phyloP scores from a whole-genome alignment of 2,888 invertebrate species.

The Ernsta delagoae region DNA sequence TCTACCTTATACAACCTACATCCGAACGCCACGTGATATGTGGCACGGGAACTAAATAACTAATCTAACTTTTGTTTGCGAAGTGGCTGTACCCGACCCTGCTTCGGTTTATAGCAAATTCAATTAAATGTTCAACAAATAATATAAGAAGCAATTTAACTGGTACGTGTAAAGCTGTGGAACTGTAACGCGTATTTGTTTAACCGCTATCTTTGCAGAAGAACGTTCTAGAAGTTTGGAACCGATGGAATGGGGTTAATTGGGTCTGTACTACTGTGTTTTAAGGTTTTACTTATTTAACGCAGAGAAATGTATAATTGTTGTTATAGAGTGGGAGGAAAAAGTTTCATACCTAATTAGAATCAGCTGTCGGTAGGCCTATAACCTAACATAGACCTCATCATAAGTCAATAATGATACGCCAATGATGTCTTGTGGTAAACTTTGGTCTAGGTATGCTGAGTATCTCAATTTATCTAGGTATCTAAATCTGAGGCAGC shows the following conservation, averaged over 20 bases:
- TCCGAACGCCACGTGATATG: not conserved
- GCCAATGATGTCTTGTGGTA: too few species aligned
- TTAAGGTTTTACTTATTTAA: not conserved
- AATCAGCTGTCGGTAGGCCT: too few species aligned
- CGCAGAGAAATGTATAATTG: too few species aligned
- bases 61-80: slow-evolving; percentile 66
- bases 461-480: too few species aligned
- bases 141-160: slow-evolving; percentile 40
- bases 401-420: too few species aligned
- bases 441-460: too few species aligned
- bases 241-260: not conserved
- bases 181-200: slow-evolving; percentile 15
- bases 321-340: too few species aligned
- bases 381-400: too few species aligned
- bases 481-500: too few species aligned
- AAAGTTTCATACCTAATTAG: too few species aligned
- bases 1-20: too few species aligned
- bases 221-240: slow-evolving; percentile 7
- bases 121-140: slow-evolving; percentile 52
- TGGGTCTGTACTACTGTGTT: not conserved
- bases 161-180: slow-evolving; percentile 12
- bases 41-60: slow-evolving; percentile 45
- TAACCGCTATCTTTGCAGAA: slow-evolving; percentile 6
- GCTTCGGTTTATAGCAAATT: slow-evolving; percentile 52
- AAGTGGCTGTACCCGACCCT: slow-evolving; percentile 49